Base-by-base conservation (phyloP, 1,140 invertebrate genomes). In the Drosophila bocqueti region DNA sequence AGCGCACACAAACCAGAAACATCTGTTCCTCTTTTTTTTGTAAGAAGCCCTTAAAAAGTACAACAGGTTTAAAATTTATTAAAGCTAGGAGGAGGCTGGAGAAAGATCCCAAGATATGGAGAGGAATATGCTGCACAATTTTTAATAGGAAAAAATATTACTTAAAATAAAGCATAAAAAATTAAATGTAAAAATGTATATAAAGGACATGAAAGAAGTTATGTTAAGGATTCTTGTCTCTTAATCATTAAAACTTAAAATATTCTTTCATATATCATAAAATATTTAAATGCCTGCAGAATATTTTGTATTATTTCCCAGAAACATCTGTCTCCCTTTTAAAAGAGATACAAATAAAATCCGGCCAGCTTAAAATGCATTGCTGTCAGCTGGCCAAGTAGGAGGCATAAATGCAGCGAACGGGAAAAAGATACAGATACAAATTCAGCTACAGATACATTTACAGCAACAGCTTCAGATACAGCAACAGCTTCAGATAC, bases 1-100 rank as follows among this genome's bases (percentile, higher is more conserved):
- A 68, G 50, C 73, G 57, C 58, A 50, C 24, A 49, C 21, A 47
- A 3, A 34, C 3, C 26, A 73, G 61, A 49, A 77, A 79, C 85
- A 89, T 76, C 85, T 90, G 85, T 89, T 64, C 34, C 26, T 15
- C 45, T 15, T 31, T 8, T 24, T 38, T 11, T n/a, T 13, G 26
- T 16, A 72, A 60, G 69, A 34, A 73, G 45, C 36, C 63, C 50
- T 52, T 18, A 34, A 83, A 71, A 64, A 82, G 76, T 61, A 47
- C 50, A 42, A 68, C 71, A 55, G 75, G 63, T 55, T 73, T 83
- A 7, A 76, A 87, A 86, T 83, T 73, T 86, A 89, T 83, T 86
- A 80, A 80, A 81, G 64, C 47, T 21, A 34, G n/a, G 57, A 47
- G 58, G 15, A 47, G 46, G 6, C 10, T 47, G 24, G 72, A 54